Conservation (phyloP, 1,140 invertebrate genomes). For the Bicyclus anynana region DNA sequence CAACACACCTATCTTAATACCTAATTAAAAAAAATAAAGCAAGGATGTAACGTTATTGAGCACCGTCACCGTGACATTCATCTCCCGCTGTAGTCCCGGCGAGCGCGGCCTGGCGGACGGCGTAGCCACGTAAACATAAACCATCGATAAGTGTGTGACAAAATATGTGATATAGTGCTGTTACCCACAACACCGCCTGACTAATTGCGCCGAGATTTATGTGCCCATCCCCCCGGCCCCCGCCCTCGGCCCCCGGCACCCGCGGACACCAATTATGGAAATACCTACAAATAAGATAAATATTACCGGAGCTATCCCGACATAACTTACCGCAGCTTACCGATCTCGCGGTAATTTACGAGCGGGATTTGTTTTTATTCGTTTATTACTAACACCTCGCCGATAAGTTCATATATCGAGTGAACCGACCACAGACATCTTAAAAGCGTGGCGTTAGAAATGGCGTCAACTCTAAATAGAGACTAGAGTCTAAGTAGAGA, state of each 20-base stretch:
- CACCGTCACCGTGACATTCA: too few species aligned
- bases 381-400: slow-evolving; percentile 20
- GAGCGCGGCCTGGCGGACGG: too few species aligned
- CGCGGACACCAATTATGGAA: slow-evolving; percentile 28
- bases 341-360: slow-evolving; percentile 9
- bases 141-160: slow-evolving; percentile 29
- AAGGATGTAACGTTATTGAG: too few species aligned
- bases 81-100: too few species aligned
- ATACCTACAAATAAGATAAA: slow-evolving; percentile 30
- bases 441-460: too few species aligned
- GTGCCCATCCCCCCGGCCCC: slow-evolving; percentile 3
- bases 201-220: slow-evolving; percentile 36
- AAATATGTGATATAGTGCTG: slow-evolving; percentile 26
- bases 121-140: slow-evolving; percentile 10
- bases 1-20: too few species aligned
- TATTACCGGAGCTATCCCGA: slow-evolving; percentile 17
- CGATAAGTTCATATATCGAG: slow-evolving; percentile 14
- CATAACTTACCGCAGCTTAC: slow-evolving; percentile 14
- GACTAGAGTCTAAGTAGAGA: too few species aligned
- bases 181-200: slow-evolving; percentile 13
- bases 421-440: neutral
- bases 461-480: too few species aligned
- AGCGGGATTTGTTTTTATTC: slow-evolving; percentile 16
- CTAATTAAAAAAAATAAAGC: too few species aligned
- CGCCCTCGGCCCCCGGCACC: slow-evolving; percentile 3